Conservation (phyloP, 2,797 vertebrate genomes). For the Hypotaenidia philippensis region DNA sequence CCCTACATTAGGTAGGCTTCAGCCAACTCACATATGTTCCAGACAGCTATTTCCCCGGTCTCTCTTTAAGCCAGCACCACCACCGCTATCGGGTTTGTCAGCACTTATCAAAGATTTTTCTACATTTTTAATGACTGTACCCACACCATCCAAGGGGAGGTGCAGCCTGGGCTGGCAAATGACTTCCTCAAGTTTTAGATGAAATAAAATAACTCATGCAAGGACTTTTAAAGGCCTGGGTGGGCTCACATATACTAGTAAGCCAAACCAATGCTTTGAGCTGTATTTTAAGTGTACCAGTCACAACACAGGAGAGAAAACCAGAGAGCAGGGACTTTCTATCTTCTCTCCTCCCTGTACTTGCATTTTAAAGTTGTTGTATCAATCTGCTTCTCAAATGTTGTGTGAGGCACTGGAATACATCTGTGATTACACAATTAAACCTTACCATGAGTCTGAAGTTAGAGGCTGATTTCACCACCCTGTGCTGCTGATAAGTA, state of each 20-base stretch:
- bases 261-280: neutral
- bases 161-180: neutral
- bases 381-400: neutral
- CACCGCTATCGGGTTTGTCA: neutral
- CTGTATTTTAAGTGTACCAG: neutral
- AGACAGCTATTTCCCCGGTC: neutral
- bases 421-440: neutral
- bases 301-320: neutral
- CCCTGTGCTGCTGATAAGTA: neutral
- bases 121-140: slow-evolving; percentile 9
- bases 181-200: neutral
- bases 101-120: neutral
- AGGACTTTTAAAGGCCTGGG: neutral
- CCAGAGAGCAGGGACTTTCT: neutral
- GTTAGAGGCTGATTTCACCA: neutral
- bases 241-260: neutral
- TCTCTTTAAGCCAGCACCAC: neutral
- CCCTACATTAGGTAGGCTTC: neutral
- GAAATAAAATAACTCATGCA: neutral
- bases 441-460: neutral
- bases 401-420: neutral
- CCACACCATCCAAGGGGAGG: neutral
- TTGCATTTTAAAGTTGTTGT: neutral
- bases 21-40: slow-evolving; percentile 37
- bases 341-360: neutral